phyloP scores from a whole-genome alignment of 2,888 invertebrate species.

The Andrena hattorfiana region DNA sequence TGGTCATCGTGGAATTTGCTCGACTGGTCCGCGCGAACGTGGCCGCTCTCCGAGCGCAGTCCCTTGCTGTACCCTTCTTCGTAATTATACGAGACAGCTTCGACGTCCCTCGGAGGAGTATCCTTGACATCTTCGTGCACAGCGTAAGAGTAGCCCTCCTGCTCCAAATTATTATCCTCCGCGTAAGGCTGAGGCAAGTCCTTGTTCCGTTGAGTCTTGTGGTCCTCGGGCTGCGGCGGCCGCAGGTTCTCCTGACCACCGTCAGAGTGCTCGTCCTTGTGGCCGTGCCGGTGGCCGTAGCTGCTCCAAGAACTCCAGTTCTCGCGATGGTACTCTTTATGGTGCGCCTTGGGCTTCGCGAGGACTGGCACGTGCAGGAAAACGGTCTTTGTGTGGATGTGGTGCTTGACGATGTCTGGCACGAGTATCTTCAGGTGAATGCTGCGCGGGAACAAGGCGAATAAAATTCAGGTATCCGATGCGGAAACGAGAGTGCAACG shows the following conservation, averaged over 20 bases:
- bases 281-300: slow-evolving; percentile 75
- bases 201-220: slow-evolving; percentile 5
- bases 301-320: slow-evolving; percentile 80
- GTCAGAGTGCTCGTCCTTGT: slow-evolving; percentile 48
- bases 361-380: slow-evolving; percentile 85
- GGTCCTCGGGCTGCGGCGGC: slow-evolving; percentile 24
- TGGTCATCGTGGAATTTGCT: slow-evolving; percentile 79
- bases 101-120: slow-evolving; percentile 42
- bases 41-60: slow-evolving; percentile 73
- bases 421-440: slow-evolving; percentile 87
- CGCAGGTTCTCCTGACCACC: slow-evolving; percentile 33
- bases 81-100: slow-evolving; percentile 56
- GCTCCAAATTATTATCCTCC: slow-evolving; percentile 39
- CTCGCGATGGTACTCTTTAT: slow-evolving; percentile 85
- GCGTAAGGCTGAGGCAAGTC: slow-evolving; percentile 58
- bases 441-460: slow-evolving; percentile 80
- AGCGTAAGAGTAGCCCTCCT: slow-evolving; percentile 56
- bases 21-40: slow-evolving; percentile 73
- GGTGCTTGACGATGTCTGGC: slow-evolving; percentile 88
- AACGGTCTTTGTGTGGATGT: slow-evolving; percentile 87
- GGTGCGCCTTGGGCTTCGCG: slow-evolving; percentile 54
- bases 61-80: slow-evolving; percentile 76
- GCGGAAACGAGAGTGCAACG: slow-evolving; percentile 44
- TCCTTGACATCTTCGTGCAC: slow-evolving; percentile 72
- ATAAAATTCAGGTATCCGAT: background rate